phyloP scores from a whole-genome alignment of 2,797 vertebrate species.

The Phataginus tricuspis region DNA sequence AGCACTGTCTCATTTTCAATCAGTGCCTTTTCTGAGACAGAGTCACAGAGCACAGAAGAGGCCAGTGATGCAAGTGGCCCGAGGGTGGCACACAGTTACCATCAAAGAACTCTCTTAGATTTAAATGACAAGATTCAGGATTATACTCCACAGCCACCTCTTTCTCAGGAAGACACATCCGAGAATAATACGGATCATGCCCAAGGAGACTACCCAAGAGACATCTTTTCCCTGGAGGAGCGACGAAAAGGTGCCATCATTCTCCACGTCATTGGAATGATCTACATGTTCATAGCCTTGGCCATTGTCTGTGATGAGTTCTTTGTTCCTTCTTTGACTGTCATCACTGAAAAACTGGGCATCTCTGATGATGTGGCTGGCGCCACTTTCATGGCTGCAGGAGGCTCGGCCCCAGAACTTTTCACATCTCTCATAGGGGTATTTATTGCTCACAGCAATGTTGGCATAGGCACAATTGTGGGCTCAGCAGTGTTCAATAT shows the following conservation, averaged over 20 bases:
- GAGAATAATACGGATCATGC: conserved; percentile 85
- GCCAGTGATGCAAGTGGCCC: conserved; percentile 82
- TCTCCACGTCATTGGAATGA: conserved; percentile 97
- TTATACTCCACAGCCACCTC: conserved; percentile 84
- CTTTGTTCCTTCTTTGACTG: conserved; percentile 97
- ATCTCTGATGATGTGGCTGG: conserved; percentile 99
- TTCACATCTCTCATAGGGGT: conserved; percentile 99
- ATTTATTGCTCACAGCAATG: conserved; percentile 98
- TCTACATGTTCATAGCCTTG: conserved; percentile 99
- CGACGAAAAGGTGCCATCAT: conserved; percentile 93
- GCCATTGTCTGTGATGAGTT: conserved; percentile 99
- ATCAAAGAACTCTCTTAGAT: conserved; percentile 95
- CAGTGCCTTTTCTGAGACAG: conserved; percentile 94
- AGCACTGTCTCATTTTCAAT: conserved; percentile 92
- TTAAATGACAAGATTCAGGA: conserved; percentile 87
- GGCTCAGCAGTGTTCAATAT: conserved; percentile 99
- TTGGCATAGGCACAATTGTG: conserved; percentile 98
- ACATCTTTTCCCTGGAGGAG: conserved; percentile 92
- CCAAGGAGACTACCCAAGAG: conserved; percentile 93
- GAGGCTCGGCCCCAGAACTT: conserved; percentile 98
- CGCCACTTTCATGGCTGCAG: conserved; percentile 99
- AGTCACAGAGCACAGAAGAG: conserved; percentile 83
- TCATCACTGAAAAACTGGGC: conserved; percentile 96
- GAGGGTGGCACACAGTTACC: conserved; percentile 79
- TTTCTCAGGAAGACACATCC: conserved; percentile 83